phyloP scores from a whole-genome alignment of 1,140 invertebrate species.

The Apolygus lucorum region DNA sequence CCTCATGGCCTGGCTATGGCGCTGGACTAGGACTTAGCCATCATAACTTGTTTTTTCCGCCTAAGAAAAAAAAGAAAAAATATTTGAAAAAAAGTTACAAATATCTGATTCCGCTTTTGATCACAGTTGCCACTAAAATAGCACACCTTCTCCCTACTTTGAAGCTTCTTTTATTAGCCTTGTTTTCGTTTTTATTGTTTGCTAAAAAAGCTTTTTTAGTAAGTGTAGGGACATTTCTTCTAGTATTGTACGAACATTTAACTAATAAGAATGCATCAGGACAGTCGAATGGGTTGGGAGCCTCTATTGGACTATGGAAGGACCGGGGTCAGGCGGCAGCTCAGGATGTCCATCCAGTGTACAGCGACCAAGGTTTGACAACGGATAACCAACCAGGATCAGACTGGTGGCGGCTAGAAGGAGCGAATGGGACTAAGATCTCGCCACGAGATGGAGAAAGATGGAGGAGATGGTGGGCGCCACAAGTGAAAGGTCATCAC shows the following conservation, averaged over 20 bases:
- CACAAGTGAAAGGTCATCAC: not conserved
- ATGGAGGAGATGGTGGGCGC: not conserved
- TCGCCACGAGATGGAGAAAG: not conserved
- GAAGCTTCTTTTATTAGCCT: conserved; percentile 16
- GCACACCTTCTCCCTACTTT: conserved; percentile 18
- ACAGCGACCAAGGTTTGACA: too few relatives aligned
- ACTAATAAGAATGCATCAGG: not conserved
- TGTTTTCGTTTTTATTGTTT: conserved; percentile 23
- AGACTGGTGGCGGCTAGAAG: not conserved
- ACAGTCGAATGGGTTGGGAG: not conserved
- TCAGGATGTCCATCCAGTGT: not conserved
- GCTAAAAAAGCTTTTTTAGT: conserved; percentile 26
- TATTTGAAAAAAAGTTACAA: conserved; percentile 10
- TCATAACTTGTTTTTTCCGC: not conserved
- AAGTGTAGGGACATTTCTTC: conserved; percentile 20
- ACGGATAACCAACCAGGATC: not conserved
- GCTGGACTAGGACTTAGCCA: not conserved
- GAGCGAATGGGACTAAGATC: not conserved
- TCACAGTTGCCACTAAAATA: conserved; percentile 8
- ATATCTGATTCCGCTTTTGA: conserved; percentile 12
- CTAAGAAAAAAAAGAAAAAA: conserved; percentile 20
- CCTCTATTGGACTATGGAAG: not conserved
- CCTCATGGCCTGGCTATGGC: not conserved
- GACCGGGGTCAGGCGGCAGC: not conserved
- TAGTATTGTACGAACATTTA: conserved; percentile 21